A percentile compares a stretch with the other conserved stretches of the same genome.
Conservation (phyloP, 2,113 vertebrate genomes). For the Serinus canaria region DNA sequence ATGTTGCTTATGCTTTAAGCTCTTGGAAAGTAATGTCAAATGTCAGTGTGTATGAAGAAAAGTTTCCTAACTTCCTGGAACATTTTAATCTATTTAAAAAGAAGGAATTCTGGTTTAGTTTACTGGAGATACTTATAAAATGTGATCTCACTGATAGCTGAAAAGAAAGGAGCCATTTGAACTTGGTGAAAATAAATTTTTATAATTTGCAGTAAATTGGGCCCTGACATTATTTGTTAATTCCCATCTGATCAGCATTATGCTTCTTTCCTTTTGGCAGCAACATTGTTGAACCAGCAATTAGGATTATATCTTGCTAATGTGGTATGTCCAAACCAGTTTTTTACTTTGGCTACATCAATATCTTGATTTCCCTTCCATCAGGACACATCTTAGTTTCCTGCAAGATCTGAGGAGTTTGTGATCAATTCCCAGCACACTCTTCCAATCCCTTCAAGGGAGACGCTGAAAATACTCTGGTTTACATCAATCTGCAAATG, state of each 20-base stretch:
- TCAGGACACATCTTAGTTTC: neutral
- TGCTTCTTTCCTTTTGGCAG: neutral
- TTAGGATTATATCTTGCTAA: neutral
- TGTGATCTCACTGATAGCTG: neutral
- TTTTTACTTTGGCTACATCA: neutral
- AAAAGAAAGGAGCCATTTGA: neutral
- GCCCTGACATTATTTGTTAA: neutral
- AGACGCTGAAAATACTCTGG: neutral
- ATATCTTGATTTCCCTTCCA: neutral
- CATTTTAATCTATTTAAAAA: neutral
- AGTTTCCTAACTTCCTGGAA: neutral
- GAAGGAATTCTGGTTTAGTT: neutral
- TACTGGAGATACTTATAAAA: neutral
- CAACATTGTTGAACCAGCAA: neutral
- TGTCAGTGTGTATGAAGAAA: neutral
- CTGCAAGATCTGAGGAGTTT: neutral
- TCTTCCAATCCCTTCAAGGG: neutral
- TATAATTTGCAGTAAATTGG: neutral
- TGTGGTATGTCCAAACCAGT: neutral
- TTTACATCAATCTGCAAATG: neutral
- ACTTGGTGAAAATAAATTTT: neutral
- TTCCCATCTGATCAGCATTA: neutral
- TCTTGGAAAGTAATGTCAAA: neutral
- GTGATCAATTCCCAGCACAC: neutral
- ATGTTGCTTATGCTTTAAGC: neutral